Evolutionary conservation across 2,888 invertebrate species (phyloP).

Genomic region (Thymelicus sylvestris): DNA sequence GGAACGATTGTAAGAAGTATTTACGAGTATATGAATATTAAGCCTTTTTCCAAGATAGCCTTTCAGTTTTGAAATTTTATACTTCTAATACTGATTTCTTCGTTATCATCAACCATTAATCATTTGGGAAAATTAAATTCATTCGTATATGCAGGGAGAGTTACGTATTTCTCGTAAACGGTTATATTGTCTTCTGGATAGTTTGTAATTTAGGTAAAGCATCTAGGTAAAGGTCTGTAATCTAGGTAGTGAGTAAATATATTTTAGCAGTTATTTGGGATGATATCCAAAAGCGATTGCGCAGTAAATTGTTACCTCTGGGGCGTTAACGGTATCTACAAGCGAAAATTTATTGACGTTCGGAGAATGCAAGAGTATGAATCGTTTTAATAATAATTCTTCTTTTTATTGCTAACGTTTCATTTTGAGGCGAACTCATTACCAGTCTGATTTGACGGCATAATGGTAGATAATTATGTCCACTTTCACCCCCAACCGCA

Average conservation of each 20-base stretch:
- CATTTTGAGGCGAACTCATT: slow-evolving; percentile 24
- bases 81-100: no score
- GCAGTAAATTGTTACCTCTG: slow-evolving; percentile 16
- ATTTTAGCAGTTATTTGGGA: slow-evolving; percentile 9
- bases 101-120: no score
- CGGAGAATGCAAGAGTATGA: slow-evolving; percentile 16
- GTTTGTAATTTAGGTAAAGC: no score
- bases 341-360: slow-evolving; percentile 28
- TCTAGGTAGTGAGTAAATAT: background rate
- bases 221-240: no score
- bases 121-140: no score
- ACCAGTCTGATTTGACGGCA: background rate
- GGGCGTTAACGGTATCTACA: slow-evolving; percentile 24
- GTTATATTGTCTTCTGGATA: no score
- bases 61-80: no score
- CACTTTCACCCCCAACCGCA: slow-evolving; percentile 8
- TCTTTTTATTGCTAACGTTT: slow-evolving; percentile 11
- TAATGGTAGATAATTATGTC: background rate
- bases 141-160: no score
- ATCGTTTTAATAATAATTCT: slow-evolving; percentile 3
- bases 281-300: slow-evolving; percentile 8
- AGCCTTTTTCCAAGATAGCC: no score
- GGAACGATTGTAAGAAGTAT: no score
- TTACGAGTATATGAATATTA: no score
- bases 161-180: no score